A percentile compares a stretch with the other conserved stretches of the same genome.
These are phyloP conservation scores for Empis stercorea DNA, from an alignment of 2,888 invertebrate species.

Conservation along the genomic window DNA sequence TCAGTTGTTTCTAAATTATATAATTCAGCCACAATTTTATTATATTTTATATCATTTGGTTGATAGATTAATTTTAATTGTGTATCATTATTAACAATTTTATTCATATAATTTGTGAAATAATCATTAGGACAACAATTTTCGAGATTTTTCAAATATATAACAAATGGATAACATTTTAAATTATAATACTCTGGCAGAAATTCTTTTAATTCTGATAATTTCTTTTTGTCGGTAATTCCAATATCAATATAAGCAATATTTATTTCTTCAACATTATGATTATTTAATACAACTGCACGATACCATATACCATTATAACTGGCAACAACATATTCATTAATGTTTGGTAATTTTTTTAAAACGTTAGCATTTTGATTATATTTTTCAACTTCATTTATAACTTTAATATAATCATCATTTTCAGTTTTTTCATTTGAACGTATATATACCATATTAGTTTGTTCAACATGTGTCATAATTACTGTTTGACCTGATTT, in stretches of 20 bases:
- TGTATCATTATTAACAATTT: neutral
- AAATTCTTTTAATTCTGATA: constrained; percentile 9
- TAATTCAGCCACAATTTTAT: neutral
- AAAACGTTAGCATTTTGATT: constrained; percentile 1
- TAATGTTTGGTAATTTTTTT: constrained; percentile 5
- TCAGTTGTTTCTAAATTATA: neutral
- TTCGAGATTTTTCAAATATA: neutral
- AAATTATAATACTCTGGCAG: neutral
- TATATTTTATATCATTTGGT: neutral
- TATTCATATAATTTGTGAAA: neutral
- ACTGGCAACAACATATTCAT: constrained; percentile 6
- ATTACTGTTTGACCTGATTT: constrained; percentile 2
- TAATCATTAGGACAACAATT: neutral
- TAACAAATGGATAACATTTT: constrained; percentile 4
- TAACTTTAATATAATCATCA: neutral
- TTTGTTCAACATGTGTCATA: neutral
- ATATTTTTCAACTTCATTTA: neutral
- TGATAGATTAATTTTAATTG: neutral
- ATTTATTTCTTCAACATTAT: constrained; percentile 4
- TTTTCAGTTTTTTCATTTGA: neutral
- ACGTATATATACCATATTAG: constrained; percentile 3
- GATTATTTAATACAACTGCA: constrained; percentile 3
- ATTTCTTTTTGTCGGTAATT: constrained; percentile 10
- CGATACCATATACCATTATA: constrained; percentile 10
- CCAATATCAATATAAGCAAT: constrained; percentile 13